Percentiles rank a stretch among this genome's conserved stretches.
These are phyloP conservation scores for Helicorthomorpha holstii DNA, from an alignment of 1,140 invertebrate species.

Conservation along the genomic window DNA sequence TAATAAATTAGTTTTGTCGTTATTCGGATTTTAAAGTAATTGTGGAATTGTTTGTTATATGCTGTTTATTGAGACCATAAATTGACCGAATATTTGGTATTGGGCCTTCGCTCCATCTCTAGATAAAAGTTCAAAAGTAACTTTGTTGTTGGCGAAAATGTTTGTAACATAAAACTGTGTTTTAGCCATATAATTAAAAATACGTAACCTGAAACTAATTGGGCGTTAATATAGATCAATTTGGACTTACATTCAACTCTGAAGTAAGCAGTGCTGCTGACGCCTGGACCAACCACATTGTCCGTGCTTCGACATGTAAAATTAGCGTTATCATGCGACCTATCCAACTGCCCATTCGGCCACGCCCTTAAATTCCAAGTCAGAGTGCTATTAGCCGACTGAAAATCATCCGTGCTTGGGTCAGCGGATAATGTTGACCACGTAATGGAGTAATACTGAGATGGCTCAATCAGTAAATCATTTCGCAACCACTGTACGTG, in stretches of 20 bases:
- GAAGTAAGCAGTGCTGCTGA: slow-evolving; percentile 61
- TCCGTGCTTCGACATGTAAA: slow-evolving; percentile 64
- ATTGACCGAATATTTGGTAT: too few relatives aligned
- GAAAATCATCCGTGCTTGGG: slow-evolving; percentile 53
- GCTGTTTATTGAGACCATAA: too few relatives aligned
- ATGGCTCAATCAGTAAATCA: slow-evolving; percentile 29
- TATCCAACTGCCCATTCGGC: slow-evolving; percentile 55
- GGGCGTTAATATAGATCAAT: too few relatives aligned
- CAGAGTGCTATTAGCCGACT: slow-evolving; percentile 65
- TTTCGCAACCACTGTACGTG: slow-evolving; percentile 67
- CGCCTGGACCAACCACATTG: slow-evolving; percentile 50
- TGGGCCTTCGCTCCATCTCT: too few relatives aligned
- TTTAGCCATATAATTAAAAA: too few relatives aligned
- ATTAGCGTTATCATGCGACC: slow-evolving; percentile 53
- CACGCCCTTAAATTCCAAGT: slow-evolving; percentile 66
- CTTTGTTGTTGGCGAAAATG: too few relatives aligned
- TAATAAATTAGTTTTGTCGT: too few relatives aligned
- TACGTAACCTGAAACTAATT: too few relatives aligned
- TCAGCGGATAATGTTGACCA: slow-evolving; percentile 45
- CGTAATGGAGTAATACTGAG: slow-evolving; percentile 45
- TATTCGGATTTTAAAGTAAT: too few relatives aligned
- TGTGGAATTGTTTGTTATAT: too few relatives aligned
- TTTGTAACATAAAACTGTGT: too few relatives aligned
- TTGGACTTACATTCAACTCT: slow-evolving; percentile 76
- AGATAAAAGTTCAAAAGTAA: too few relatives aligned